phyloP scores from a whole-genome alignment of 2,113 vertebrate genomes.

The Helogale parvula region DNA sequence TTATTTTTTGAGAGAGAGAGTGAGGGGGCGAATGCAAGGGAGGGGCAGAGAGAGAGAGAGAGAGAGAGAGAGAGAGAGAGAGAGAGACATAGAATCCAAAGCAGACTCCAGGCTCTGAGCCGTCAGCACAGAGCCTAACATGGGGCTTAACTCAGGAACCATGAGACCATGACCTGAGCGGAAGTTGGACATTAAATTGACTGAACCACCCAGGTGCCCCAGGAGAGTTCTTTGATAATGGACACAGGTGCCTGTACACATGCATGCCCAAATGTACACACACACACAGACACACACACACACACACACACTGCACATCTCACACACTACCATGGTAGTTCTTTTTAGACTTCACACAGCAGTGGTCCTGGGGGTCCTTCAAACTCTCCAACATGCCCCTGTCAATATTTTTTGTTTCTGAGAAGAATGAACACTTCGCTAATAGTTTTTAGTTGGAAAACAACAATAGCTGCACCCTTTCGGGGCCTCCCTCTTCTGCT shows the following conservation, averaged over 20 bases:
- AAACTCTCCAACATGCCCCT: not conserved
- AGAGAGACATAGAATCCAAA: too few relatives aligned
- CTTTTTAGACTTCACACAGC: not conserved
- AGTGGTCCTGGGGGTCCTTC: not conserved
- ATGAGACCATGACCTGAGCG: too few relatives aligned
- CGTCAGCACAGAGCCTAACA: too few relatives aligned
- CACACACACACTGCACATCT: not conserved
- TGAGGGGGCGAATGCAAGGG: too few relatives aligned
- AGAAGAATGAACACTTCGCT: not conserved
- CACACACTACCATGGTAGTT: not conserved
- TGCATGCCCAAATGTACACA: not conserved
- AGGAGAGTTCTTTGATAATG: not conserved
- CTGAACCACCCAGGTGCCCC: too few relatives aligned
- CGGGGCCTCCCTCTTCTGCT: not conserved
- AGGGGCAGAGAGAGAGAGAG: too few relatives aligned
- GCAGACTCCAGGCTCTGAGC: too few relatives aligned
- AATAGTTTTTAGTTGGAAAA: slow-evolving; percentile 27
- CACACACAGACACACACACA: not conserved
- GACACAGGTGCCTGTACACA: not conserved
- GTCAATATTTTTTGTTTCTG: slow-evolving; percentile 44
- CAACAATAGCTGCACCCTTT: not conserved
- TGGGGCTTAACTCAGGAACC: too few relatives aligned
- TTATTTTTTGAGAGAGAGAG: too few relatives aligned
- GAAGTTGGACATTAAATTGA: too few relatives aligned
- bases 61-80: too few relatives aligned